Base-by-base conservation (phyloP, 2,797 vertebrate genomes). In the Tenualosa ilisha region DNA sequence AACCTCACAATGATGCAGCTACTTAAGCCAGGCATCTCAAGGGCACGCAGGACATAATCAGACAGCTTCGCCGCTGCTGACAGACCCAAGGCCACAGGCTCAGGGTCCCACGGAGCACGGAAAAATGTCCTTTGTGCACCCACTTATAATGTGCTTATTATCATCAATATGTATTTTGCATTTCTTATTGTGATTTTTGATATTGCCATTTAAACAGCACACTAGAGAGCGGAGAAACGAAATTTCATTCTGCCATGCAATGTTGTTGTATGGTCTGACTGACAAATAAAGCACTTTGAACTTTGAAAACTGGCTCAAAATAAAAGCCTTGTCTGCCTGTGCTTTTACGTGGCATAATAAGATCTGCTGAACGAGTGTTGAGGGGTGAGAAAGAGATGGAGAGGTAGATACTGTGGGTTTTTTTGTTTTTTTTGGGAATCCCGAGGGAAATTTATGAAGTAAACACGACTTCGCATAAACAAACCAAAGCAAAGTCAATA, bases 401-500 rank as follows among this genome's bases (percentile, higher is more conserved):
- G 26, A 72, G 68, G 13, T 4, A 40, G 68, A 37, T 40, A 37
- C 3, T 7, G 7, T 11, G 11, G 17, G 24, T 9, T 68, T 31
- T 31, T 31, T 37, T 15, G 1, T 46, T 31, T 31, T 37, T 15
- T 53, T 53, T 53, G 15, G 13, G 63, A 31, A 40, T 72, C 68
- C 12, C 68, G 0, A 17, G 68, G 68, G 68, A 72, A 72, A 72
- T 40, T 37, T 13, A 40, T 17, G 68, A 40, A 72, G 68, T 72
- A 72, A 72, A 72, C 68, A 79, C 6, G 17, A 79, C 72, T 79
- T 79, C 40, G 46, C 40, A 37, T 79, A 43, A 79, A 79, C 72
- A 79, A 79, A 46, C 72, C 40, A 5, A 79, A 79, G 40, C 37
- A 15, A 22, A 79, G 72, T 79, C 40, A 22, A 79, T 79, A 79